phyloP scores from a whole-genome alignment of 2,888 invertebrate genomes.

The Fragum sueziense region DNA sequence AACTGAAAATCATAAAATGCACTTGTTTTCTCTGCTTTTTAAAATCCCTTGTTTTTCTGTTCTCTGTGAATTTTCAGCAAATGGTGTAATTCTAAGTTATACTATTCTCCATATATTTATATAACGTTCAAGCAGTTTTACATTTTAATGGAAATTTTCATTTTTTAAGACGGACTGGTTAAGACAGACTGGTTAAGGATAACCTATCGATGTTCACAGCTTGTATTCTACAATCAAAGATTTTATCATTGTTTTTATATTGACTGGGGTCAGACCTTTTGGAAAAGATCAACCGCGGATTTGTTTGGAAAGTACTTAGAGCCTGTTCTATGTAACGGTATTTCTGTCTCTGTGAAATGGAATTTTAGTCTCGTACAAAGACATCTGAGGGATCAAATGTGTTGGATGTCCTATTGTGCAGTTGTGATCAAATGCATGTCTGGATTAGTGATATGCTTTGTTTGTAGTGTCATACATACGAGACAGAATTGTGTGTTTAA shows the following conservation, averaged over 20 bases:
- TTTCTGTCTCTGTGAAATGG: not conserved
- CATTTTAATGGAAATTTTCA: too few species aligned
- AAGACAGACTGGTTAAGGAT: not conserved
- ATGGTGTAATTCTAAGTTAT: too few species aligned
- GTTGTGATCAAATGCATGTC: not conserved
- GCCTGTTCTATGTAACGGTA: not conserved
- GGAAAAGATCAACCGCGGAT: not conserved
- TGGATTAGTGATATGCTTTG: not conserved
- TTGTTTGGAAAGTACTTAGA: slow-evolving; percentile 6
- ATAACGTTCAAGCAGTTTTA: too few species aligned
- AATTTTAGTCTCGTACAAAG: not conserved
- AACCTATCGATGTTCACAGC: slow-evolving; percentile 21
- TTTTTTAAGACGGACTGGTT: too few species aligned
- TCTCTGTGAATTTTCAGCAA: too few species aligned
- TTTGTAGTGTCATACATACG: not conserved
- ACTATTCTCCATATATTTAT: too few species aligned
- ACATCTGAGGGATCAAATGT: not conserved
- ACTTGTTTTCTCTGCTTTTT: too few species aligned
- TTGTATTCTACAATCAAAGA: slow-evolving; percentile 19
- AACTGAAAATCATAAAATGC: too few species aligned
- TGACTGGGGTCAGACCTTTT: slow-evolving; percentile 6
- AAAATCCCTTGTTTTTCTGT: too few species aligned
- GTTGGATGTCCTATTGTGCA: not conserved
- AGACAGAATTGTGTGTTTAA: not conserved
- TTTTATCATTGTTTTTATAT: slow-evolving; percentile 24